Conservation (phyloP, 2,113 vertebrate genomes). For the Labrus mixtus region DNA sequence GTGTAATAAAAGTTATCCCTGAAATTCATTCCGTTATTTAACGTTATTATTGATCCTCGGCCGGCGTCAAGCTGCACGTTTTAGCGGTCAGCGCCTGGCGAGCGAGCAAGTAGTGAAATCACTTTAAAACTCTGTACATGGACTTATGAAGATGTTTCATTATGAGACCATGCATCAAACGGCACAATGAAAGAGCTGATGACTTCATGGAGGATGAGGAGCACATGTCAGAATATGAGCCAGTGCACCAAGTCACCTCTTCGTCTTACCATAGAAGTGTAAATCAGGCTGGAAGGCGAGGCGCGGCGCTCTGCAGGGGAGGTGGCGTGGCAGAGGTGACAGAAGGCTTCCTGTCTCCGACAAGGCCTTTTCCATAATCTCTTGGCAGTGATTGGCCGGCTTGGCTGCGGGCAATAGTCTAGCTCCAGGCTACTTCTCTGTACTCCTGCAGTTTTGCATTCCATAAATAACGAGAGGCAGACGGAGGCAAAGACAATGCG, state of each 20-base stretch:
- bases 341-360: constrained; percentile 57
- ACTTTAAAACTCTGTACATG: too few relatives aligned
- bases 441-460: constrained; percentile 60
- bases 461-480: constrained; percentile 77
- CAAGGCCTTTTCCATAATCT: constrained; percentile 61
- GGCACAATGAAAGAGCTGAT: constrained; percentile 1
- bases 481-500: constrained; percentile 73
- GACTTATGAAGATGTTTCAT: background rate
- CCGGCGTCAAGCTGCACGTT: too few relatives aligned
- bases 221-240: background rate
- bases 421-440: constrained; percentile 59
- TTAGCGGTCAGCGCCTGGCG: too few relatives aligned
- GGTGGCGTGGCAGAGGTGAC: constrained; percentile 47
- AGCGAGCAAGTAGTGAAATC: too few relatives aligned
- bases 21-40: too few relatives aligned
- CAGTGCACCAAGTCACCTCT: constrained; percentile 19
- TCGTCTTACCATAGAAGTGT: constrained; percentile 37
- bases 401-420: constrained; percentile 49
- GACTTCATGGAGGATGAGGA: background rate
- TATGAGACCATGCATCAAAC: background rate
- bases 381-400: constrained; percentile 51
- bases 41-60: too few relatives aligned
- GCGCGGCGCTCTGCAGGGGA: constrained; percentile 3
- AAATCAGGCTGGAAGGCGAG: constrained; percentile 34
- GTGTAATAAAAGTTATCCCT: too few relatives aligned